Conservation (phyloP, 2,113 vertebrate species). For the Otolemur garnettii region DNA sequence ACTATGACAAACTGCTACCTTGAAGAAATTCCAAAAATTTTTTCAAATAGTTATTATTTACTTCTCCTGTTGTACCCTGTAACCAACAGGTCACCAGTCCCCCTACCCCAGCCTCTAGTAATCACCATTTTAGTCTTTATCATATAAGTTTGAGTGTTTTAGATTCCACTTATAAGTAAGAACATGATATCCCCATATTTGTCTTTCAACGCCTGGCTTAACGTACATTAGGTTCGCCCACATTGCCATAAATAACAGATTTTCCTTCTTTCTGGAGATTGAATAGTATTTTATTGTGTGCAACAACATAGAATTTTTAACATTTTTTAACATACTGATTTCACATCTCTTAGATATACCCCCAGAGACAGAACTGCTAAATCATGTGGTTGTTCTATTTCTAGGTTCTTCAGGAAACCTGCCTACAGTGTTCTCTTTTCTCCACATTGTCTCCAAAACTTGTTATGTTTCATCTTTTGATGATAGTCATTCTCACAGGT, state of each 20-base stretch:
- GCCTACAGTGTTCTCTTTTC: background rate
- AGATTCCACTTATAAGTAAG: background rate
- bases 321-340: background rate
- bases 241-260: background rate
- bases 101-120: background rate
- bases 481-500: background rate
- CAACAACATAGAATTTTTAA: background rate
- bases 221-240: background rate
- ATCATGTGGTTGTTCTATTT: background rate
- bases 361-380: background rate
- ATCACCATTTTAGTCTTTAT: background rate
- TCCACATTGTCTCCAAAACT: background rate
- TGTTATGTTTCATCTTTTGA: background rate
- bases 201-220: background rate
- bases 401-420: background rate
- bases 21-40: background rate
- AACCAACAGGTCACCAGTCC: background rate
- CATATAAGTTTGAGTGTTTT: background rate
- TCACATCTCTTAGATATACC: background rate
- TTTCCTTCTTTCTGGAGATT: background rate
- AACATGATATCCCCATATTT: background rate
- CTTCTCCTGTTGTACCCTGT: background rate
- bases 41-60: background rate
- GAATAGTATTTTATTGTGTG: background rate
- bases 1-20: background rate